Evolutionary conservation across 2,113 vertebrate species (phyloP).

Genomic region (Labeo catla): DNA sequence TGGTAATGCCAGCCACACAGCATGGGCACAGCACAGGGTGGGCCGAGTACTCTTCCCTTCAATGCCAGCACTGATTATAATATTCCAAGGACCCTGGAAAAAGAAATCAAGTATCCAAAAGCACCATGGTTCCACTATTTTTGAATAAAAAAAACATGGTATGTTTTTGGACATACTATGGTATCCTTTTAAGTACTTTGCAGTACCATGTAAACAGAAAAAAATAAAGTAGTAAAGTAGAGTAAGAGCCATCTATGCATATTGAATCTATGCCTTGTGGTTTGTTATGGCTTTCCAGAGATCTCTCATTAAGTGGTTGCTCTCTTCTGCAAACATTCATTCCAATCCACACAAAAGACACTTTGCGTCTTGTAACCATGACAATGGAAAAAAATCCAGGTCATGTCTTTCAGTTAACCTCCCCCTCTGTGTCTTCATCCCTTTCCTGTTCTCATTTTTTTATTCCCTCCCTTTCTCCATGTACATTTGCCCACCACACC

Average conservation of each 20-base stretch:
- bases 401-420: slow-evolving; percentile 52
- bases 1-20: slow-evolving; percentile 20
- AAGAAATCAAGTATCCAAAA: not conserved
- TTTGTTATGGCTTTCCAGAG: slow-evolving; percentile 3
- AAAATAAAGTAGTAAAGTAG: not conserved
- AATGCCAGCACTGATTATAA: slow-evolving; percentile 14
- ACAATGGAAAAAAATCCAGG: slow-evolving; percentile 67
- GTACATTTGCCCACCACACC: not conserved
- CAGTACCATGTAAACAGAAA: not conserved
- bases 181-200: not conserved
- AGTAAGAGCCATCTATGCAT: not conserved
- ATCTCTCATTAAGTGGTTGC: not conserved
- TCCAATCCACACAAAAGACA: slow-evolving; percentile 60
- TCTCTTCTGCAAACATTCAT: slow-evolving; percentile 67
- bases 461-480: not conserved
- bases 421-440: not conserved
- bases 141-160: not conserved
- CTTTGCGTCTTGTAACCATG: slow-evolving; percentile 59
- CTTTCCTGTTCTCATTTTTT: slow-evolving; percentile 12
- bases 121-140: not conserved
- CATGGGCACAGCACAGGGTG: slow-evolving; percentile 22
- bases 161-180: not conserved
- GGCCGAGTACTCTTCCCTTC: not conserved
- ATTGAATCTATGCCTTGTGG: not conserved
- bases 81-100: slow-evolving; percentile 1